A percentile compares a stretch with the other conserved stretches of the same genome.
phyloP scores from a whole-genome alignment of 2,888 invertebrate genomes.

The Agriopis leucophaearia region DNA sequence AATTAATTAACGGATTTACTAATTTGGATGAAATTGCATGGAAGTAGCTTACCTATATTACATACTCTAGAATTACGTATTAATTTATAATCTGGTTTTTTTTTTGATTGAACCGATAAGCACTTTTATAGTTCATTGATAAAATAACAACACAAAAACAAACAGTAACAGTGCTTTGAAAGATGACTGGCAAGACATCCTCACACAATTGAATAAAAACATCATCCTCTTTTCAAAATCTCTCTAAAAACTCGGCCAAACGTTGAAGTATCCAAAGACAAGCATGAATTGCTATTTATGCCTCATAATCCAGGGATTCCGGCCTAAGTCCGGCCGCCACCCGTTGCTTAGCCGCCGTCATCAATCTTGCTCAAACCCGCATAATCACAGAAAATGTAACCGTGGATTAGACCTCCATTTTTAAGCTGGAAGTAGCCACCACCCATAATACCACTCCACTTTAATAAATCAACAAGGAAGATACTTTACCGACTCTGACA shows the following conservation, averaged over 20 bases:
- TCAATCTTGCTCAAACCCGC: constrained; percentile 83
- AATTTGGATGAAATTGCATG: no score
- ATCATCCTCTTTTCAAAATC: constrained; percentile 16
- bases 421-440: constrained; percentile 57
- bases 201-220: constrained; percentile 22
- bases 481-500: constrained; percentile 5
- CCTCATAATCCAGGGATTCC: constrained; percentile 75
- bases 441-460: constrained; percentile 28
- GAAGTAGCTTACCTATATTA: no score
- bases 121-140: no score
- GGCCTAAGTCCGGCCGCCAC: constrained; percentile 65
- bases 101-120: no score
- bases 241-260: constrained; percentile 35
- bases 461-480: constrained; percentile 30
- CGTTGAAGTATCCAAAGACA: constrained; percentile 50
- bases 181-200: constrained; percentile 8
- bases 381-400: constrained; percentile 80
- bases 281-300: constrained; percentile 73
- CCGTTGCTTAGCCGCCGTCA: constrained; percentile 62
- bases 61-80: no score
- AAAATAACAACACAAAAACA: neutral
- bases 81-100: no score
- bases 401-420: constrained; percentile 76
- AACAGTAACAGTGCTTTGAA: neutral
- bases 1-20: no score